A percentile compares a stretch with the other conserved stretches of the same genome.
Conservation (phyloP, 1,140 invertebrate species). For the Drosophila subpulchrella region DNA sequence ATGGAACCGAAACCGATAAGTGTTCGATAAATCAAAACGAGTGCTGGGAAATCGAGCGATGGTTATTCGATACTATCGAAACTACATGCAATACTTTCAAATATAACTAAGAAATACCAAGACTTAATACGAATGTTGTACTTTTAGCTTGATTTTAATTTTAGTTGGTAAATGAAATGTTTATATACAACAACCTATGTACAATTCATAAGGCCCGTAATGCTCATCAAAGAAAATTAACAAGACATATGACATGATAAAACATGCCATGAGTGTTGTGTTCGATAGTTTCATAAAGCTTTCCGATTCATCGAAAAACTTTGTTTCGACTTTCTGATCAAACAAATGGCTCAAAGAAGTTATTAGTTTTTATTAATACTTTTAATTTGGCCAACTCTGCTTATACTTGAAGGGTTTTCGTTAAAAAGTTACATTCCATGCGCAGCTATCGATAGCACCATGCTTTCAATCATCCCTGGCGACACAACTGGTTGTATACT, state of each 20-base stretch:
- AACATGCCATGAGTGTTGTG: too few species aligned
- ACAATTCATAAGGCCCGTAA: too few species aligned
- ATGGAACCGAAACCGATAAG: too few species aligned
- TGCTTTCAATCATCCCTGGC: slow-evolving; percentile 1
- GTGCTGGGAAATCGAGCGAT: neutral
- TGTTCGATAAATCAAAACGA: neutral
- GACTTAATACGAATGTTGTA: too few species aligned
- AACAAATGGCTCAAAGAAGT: neutral
- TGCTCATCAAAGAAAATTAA: too few species aligned
- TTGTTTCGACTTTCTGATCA: neutral
- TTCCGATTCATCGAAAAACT: neutral
- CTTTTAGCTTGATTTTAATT: too few species aligned
- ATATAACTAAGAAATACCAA: too few species aligned
- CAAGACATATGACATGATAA: too few species aligned
- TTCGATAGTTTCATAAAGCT: neutral
- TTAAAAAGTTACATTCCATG: neutral
- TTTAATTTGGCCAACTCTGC: neutral
- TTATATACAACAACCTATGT: too few species aligned
- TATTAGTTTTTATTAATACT: neutral
- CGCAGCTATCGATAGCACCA: neutral
- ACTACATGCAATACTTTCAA: neutral
- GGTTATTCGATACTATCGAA: neutral
- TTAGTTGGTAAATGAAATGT: too few species aligned
- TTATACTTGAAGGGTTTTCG: neutral
- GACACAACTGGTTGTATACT: slow-evolving; percentile 3